Percentiles rank a stretch among this genome's conserved stretches.
These are phyloP conservation scores for Odobenus rosmarus DNA, from an alignment of 2,113 vertebrate genomes.

Conservation along the genomic window DNA sequence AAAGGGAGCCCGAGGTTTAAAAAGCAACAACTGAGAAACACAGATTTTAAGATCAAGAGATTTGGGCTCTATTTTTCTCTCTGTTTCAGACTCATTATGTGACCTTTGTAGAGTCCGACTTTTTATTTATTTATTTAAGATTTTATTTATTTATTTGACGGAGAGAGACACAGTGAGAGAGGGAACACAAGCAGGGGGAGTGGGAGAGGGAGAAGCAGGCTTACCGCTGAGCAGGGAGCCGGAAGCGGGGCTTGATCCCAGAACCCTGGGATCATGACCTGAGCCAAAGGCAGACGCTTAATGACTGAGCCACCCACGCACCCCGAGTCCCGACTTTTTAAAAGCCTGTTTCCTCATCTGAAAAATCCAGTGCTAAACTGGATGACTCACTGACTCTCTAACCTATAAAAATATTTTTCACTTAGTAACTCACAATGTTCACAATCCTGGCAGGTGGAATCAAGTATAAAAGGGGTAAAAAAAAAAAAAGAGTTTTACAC, in stretches of 20 bases:
- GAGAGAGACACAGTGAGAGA: no score
- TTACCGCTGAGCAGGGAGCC: no score
- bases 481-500: not conserved
- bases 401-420: slow-evolving; percentile 11
- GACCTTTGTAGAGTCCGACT: not conserved
- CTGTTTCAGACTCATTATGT: not conserved
- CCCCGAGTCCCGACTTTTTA: not conserved
- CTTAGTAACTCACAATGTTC: not conserved
- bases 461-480: not conserved
- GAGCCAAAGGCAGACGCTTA: no score
- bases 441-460: slow-evolving; percentile 5
- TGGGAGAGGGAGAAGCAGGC: no score
- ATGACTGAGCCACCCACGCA: no score
- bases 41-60: slow-evolving; percentile 40
- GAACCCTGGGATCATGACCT: no score
- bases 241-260: no score
- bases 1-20: not conserved
- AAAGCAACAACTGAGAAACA: not conserved
- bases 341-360: not conserved
- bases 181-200: no score
- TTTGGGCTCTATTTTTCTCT: not conserved
- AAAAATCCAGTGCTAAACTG: slow-evolving; percentile 17
- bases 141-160: no score
- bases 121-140: not conserved
- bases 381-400: not conserved